A percentile compares a stretch with the other conserved stretches of the same genome.
Conservation (phyloP, 2,113 vertebrate species). For the Okapia johnstoni region DNA sequence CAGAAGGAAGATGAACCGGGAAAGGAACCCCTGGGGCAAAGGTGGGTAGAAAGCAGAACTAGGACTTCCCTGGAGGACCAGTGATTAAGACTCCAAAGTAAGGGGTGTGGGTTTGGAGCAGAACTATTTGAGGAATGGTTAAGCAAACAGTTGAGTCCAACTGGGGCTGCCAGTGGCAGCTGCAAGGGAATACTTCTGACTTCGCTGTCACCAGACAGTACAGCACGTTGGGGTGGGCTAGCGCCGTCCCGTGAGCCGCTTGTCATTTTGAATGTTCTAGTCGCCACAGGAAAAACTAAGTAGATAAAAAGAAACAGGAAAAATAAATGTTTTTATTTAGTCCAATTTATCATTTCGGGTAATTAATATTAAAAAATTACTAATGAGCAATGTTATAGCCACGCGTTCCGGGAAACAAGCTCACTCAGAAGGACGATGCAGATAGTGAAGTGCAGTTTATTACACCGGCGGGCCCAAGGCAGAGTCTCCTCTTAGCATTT, state of each 20-base stretch:
- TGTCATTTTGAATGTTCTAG: neutral
- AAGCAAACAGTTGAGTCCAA: accelerated
- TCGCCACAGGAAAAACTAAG: neutral
- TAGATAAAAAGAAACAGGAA: neutral
- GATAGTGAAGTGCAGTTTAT: too few relatives aligned
- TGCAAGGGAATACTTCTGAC: neutral
- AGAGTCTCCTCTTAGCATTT: too few relatives aligned
- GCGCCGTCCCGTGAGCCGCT: accelerated
- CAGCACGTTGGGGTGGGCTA: neutral
- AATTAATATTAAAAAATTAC: too few relatives aligned
- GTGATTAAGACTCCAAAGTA: neutral
- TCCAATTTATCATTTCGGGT: neutral
- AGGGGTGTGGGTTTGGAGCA: neutral
- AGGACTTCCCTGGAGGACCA: neutral
- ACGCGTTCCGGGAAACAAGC: too few relatives aligned
- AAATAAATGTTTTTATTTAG: neutral
- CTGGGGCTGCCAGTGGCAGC: neutral
- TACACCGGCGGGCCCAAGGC: too few relatives aligned
- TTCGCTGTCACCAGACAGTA: accelerated
- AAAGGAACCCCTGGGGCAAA: neutral
- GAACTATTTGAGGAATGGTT: neutral
- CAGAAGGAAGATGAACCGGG: neutral
- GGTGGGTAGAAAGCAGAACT: neutral
- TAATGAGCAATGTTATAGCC: too few relatives aligned
- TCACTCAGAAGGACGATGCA: too few relatives aligned